Evolutionary conservation across 2,888 invertebrate genomes (phyloP).

Genomic region (Allolobophora icterica): DNA sequence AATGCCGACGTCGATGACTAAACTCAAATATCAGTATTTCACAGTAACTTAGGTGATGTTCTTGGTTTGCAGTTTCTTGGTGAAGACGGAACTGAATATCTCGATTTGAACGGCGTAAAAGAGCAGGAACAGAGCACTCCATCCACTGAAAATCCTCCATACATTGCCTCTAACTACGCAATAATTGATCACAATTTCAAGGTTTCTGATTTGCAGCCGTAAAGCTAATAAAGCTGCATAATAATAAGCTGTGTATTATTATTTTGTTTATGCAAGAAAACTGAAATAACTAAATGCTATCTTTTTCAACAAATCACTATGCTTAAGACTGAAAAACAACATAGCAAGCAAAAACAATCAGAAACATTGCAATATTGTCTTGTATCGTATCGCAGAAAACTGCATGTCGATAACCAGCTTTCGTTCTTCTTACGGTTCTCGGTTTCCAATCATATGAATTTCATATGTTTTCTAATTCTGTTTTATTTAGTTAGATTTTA

Average conservation of each 20-base stretch:
- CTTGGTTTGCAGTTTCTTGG: not conserved
- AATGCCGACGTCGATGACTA: not conserved
- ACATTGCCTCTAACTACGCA: not conserved
- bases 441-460: no score
- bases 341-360: no score
- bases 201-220: not conserved
- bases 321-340: no score
- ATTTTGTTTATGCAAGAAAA: not conserved
- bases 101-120: not conserved
- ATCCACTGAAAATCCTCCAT: not conserved
- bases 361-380: no score
- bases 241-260: no score
- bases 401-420: no score
- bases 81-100: slow-evolving; percentile 9
- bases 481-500: no score
- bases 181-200: not conserved
- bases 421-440: no score
- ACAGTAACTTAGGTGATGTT: not conserved
- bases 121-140: not conserved
- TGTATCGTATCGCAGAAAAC: no score
- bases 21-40: not conserved
- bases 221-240: not conserved
- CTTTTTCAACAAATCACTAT: no score
- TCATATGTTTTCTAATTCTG: no score
- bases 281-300: no score